phyloP scores from a whole-genome alignment of 2,113 vertebrate species.

The Otocyon megalotis region DNA sequence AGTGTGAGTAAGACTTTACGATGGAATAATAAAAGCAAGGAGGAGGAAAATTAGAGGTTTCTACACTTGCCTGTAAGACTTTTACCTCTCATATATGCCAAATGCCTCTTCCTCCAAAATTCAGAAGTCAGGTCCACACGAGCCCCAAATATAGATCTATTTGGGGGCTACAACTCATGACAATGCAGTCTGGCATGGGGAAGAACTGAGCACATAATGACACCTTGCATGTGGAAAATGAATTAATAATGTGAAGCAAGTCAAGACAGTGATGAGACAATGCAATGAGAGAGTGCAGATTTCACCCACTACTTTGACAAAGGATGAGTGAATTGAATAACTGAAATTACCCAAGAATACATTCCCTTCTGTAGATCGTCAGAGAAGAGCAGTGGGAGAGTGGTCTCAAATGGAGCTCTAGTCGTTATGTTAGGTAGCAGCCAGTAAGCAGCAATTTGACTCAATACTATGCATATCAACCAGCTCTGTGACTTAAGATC shows the following conservation, averaged over 20 bases:
- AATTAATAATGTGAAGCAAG: not conserved
- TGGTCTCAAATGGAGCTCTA: not conserved
- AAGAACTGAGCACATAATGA: not conserved
- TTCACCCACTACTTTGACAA: not conserved
- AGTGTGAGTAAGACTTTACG: not conserved
- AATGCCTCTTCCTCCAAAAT: not conserved
- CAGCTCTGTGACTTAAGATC: not conserved
- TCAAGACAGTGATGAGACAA: not conserved
- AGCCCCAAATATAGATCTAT: not conserved
- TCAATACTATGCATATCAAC: not conserved
- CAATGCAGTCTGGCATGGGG: not conserved
- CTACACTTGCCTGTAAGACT: not conserved
- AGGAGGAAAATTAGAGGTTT: not conserved
- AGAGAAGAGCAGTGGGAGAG: not conserved
- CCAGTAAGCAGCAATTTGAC: not conserved
- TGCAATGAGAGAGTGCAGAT: not conserved
- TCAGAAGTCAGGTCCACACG: not conserved
- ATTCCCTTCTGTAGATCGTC: not conserved
- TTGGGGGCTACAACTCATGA: not conserved
- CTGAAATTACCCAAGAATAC: not conserved
- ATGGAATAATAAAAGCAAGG: not conserved
- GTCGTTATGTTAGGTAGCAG: not conserved
- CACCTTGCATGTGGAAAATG: not conserved
- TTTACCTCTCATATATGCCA: not conserved
- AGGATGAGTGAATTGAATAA: not conserved